A percentile compares a stretch with the other conserved stretches of the same genome.
These are phyloP conservation scores for Campylorhamphus procurvoides DNA, from an alignment of 2,113 vertebrate genomes.

Conservation along the genomic window DNA sequence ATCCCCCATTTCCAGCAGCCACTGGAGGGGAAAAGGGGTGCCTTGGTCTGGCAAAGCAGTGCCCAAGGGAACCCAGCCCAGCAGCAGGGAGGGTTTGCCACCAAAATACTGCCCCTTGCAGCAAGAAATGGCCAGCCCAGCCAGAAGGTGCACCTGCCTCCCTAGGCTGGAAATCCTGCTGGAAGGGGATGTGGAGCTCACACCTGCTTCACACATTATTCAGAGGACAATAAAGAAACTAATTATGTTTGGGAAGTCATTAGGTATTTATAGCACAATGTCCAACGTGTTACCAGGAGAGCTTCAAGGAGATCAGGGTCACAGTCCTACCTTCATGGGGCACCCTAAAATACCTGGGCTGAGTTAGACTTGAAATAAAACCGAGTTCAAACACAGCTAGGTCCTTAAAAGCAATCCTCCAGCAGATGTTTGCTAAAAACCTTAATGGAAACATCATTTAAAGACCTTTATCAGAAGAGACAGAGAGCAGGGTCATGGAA, in stretches of 20 bases:
- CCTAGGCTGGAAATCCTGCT: not conserved
- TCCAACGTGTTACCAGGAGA: not conserved
- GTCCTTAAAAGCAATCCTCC: not conserved
- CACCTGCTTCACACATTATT: not conserved
- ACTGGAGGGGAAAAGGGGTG: not conserved
- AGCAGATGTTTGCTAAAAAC: not conserved
- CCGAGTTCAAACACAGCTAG: accelerated
- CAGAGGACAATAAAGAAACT: not conserved
- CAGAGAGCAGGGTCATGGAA: not conserved
- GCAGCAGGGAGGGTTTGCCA: not conserved
- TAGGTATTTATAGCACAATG: not conserved
- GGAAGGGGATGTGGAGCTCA: not conserved
- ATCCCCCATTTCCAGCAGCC: not conserved
- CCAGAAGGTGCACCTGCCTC: not conserved
- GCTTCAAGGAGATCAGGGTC: not conserved
- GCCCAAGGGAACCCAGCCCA: not conserved
- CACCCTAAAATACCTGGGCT: not conserved
- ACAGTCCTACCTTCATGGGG: not conserved
- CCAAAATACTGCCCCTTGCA: accelerated
- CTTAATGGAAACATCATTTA: not conserved
- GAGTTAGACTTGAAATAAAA: not conserved
- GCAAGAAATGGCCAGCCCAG: not conserved
- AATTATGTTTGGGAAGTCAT: not conserved
- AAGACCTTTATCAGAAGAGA: not conserved
- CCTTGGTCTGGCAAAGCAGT: not conserved